phyloP scores from a whole-genome alignment of 2,888 invertebrate species.

The Apodemia hepburni region DNA sequence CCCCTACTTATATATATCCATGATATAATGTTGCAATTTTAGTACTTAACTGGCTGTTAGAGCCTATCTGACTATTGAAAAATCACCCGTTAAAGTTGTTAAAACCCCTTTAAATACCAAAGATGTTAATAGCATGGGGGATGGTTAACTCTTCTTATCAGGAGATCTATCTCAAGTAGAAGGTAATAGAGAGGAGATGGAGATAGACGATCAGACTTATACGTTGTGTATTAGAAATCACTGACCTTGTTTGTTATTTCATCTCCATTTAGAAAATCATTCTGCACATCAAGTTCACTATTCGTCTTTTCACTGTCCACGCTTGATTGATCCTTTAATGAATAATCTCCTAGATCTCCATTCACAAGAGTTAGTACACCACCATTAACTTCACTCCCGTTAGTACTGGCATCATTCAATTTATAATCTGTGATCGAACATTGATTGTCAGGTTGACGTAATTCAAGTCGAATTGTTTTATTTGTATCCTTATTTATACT shows the following conservation, averaged over 20 bases:
- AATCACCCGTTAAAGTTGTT: too few species aligned
- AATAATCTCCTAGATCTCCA: constrained; percentile 41
- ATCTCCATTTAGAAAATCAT: constrained; percentile 42
- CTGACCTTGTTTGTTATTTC: constrained; percentile 48
- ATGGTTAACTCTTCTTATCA: too few species aligned
- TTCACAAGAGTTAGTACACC: constrained; percentile 36
- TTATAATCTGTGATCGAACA: constrained; percentile 28
- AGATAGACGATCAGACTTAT: too few species aligned
- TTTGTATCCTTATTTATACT: constrained; percentile 54
- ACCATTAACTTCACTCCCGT: constrained; percentile 30
- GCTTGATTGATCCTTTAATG: constrained; percentile 41
- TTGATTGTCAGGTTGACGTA: constrained; percentile 44
- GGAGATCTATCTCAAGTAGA: too few species aligned
- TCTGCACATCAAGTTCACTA: constrained; percentile 36
- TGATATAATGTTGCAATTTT: too few species aligned
- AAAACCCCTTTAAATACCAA: too few species aligned
- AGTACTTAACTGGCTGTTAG: too few species aligned
- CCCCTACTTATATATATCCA: too few species aligned
- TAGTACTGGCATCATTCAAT: constrained; percentile 22
- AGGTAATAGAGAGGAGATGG: too few species aligned
- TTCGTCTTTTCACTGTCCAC: constrained; percentile 33
- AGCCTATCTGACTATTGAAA: too few species aligned
- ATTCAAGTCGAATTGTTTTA: constrained; percentile 55
- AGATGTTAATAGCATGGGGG: too few species aligned
- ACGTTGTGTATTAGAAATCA: constrained; percentile 23